phyloP scores from a whole-genome alignment of 2,888 invertebrate species.

The Magallana nippona region DNA sequence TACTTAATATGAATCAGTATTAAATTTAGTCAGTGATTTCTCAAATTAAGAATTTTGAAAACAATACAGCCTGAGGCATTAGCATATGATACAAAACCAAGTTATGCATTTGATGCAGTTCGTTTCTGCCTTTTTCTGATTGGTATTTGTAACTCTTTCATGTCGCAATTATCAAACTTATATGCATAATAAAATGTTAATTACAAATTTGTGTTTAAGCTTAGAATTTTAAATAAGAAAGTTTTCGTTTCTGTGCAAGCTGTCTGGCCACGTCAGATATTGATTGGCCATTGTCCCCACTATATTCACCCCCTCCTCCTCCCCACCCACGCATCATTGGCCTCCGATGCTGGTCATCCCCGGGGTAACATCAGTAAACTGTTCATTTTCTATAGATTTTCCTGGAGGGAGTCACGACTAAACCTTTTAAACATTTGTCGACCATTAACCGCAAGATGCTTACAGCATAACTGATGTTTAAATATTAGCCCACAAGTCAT shows the following conservation, averaged over 20 bases:
- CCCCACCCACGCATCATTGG: too few relatives aligned
- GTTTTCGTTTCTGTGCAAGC: too few relatives aligned
- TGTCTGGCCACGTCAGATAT: too few relatives aligned
- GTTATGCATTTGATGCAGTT: not conserved
- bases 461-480: not conserved
- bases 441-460: constrained; percentile 3
- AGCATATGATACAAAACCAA: not conserved
- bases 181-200: constrained; percentile 29
- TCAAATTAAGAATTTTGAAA: not conserved
- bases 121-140: constrained; percentile 1
- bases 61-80: not conserved
- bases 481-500: constrained; percentile 19
- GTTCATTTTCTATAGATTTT: not conserved
- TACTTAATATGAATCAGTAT: too few relatives aligned
- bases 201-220: not conserved
- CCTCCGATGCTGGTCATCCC: too few relatives aligned
- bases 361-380: too few relatives aligned
- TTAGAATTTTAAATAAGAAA: not conserved
- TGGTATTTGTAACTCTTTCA: not conserved
- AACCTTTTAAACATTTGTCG: constrained; percentile 18
- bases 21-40: not conserved
- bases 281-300: too few relatives aligned
- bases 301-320: too few relatives aligned
- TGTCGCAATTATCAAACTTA: not conserved
- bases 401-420: not conserved